A percentile compares a stretch with the other conserved stretches of the same genome.
phyloP scores from a whole-genome alignment of 2,113 vertebrate species.

The Tyto alba region DNA sequence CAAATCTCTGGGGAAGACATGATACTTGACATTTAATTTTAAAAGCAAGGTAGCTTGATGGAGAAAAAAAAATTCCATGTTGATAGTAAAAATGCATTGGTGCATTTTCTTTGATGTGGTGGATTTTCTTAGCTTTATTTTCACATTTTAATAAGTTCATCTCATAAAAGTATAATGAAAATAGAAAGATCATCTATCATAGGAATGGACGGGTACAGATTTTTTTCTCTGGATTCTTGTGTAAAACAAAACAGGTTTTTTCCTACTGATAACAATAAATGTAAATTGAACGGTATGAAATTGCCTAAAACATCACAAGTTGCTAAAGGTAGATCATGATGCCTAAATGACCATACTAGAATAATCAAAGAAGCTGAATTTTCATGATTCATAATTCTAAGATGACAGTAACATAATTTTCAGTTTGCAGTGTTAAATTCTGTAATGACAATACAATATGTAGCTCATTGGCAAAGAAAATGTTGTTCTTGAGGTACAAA shows the following conservation, averaged over 20 bases:
- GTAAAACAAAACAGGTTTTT: conserved; percentile 58
- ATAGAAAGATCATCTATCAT: conserved; percentile 67
- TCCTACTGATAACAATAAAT: conserved; percentile 52
- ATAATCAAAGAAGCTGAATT: conserved; percentile 54
- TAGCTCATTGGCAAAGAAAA: conserved; percentile 33
- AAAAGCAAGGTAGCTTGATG: conserved; percentile 47
- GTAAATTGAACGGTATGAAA: conserved; percentile 64
- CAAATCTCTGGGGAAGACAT: conserved; percentile 28
- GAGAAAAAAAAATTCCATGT: conserved; percentile 25
- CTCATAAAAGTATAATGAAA: conserved; percentile 73
- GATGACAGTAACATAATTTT: background rate
- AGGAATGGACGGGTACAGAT: background rate
- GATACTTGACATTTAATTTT: conserved; percentile 70
- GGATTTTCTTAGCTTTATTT: conserved; percentile 69
- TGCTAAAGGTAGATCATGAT: conserved; percentile 42
- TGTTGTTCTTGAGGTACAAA: background rate
- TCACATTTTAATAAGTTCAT: conserved; percentile 72
- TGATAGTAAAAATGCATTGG: conserved; percentile 21
- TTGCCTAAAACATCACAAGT: conserved; percentile 55
- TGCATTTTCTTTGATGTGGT: conserved; percentile 66
- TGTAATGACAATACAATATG: background rate
- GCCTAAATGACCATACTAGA: conserved; percentile 52
- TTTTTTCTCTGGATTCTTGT: conserved; percentile 18
- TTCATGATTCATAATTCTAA: conserved; percentile 41
- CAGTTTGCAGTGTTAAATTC: background rate